These are phyloP conservation scores for Ryuthela nishihirai DNA, from an alignment of 2,888 invertebrate species.

Conservation along the genomic window DNA sequence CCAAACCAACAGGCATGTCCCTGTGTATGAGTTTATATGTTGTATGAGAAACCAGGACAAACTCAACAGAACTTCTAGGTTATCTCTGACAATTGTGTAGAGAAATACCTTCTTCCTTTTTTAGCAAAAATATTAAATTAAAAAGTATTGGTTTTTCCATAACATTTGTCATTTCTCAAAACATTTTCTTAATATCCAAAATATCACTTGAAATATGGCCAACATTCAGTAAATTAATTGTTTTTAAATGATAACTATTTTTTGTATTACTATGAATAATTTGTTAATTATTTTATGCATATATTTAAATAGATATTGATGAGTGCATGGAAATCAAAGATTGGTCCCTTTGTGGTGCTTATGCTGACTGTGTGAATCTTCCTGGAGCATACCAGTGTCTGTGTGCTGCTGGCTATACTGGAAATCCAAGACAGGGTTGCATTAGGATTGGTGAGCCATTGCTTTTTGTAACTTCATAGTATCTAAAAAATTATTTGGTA, in stretches of 20 bases:
- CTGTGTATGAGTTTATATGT: too few species aligned
- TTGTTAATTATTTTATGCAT: not conserved
- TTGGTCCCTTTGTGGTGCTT: constrained; percentile 86
- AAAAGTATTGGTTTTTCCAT: too few species aligned
- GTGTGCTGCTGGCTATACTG: constrained; percentile 65
- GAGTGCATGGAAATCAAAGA: constrained; percentile 82
- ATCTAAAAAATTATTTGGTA: constrained; percentile 4
- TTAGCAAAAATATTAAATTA: too few species aligned
- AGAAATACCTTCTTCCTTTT: too few species aligned
- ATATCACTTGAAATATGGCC: too few species aligned
- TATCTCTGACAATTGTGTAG: too few species aligned
- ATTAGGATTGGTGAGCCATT: constrained; percentile 47
- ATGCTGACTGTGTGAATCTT: constrained; percentile 81
- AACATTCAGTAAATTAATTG: not conserved
- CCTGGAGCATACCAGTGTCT: constrained; percentile 82
- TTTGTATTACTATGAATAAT: not conserved
- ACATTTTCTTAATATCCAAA: too few species aligned
- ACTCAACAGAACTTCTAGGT: too few species aligned
- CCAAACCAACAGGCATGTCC: too few species aligned
- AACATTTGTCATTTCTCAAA: too few species aligned
- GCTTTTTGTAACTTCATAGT: constrained; percentile 11
- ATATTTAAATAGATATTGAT: constrained; percentile 67
- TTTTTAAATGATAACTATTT: not conserved
- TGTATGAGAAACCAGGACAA: too few species aligned
- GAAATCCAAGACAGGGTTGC: constrained; percentile 44